A percentile compares a stretch with the other conserved stretches of the same genome.
These are phyloP conservation scores for Drosophila asahinai DNA, from an alignment of 1,140 invertebrate species.

Conservation along the genomic window DNA sequence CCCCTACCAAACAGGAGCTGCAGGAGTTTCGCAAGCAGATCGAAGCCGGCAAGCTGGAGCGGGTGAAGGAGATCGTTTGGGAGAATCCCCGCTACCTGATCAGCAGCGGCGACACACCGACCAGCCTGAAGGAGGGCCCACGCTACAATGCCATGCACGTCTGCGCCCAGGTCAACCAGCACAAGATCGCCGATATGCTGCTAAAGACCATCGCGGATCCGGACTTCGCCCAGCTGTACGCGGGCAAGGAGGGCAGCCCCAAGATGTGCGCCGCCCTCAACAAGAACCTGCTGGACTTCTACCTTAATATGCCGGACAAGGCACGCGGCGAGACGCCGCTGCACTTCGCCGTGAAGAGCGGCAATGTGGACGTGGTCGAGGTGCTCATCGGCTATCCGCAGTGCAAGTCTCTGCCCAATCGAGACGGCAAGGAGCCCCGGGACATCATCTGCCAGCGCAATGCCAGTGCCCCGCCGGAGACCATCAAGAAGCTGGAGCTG, in stretches of 20 bases:
- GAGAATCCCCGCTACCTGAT: conserved; percentile 95
- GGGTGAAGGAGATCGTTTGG: conserved; percentile 89
- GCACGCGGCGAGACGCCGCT: conserved; percentile 95
- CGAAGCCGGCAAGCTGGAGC: conserved; percentile 89
- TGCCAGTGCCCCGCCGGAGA: conserved; percentile 64
- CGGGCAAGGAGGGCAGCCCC: conserved; percentile 89
- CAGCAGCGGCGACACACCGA: conserved; percentile 94
- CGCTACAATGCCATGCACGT: conserved; percentile 96
- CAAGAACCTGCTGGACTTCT: conserved; percentile 92
- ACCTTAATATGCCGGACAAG: conserved; percentile 97
- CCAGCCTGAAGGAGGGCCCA: conserved; percentile 93
- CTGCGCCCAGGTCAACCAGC: conserved; percentile 90
- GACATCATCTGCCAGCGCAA: conserved; percentile 91
- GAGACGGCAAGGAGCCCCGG: conserved; percentile 89
- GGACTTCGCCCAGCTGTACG: conserved; percentile 91
- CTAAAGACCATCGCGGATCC: conserved; percentile 91
- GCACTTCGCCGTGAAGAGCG: conserved; percentile 96
- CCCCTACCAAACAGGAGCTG: conserved; percentile 92
- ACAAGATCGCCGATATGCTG: conserved; percentile 90
- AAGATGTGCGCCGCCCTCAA: conserved; percentile 80
- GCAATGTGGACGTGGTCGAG: conserved; percentile 91
- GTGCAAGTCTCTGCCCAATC: conserved; percentile 90
- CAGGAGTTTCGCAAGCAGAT: conserved; percentile 92
- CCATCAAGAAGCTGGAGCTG: conserved; percentile 87
- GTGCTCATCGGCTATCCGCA: conserved; percentile 92